Conservation (phyloP, 1,140 invertebrate genomes). For the Homarus americanus region DNA sequence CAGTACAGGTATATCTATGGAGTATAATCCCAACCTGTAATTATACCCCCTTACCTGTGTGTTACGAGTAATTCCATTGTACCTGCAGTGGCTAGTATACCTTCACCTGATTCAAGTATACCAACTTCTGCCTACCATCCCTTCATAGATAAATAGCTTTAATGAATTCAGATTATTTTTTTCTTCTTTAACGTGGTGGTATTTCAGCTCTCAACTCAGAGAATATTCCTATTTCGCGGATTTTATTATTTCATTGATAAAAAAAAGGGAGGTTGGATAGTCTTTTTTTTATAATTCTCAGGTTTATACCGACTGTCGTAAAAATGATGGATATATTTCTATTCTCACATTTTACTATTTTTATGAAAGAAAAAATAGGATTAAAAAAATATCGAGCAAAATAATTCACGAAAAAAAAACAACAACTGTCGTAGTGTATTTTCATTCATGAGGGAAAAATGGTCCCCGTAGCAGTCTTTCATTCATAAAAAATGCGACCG, state of each 20-base stretch:
- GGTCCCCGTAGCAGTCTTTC: constrained; percentile 1
- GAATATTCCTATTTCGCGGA: constrained; percentile 22
- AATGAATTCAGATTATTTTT: constrained; percentile 6
- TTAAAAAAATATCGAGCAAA: background rate
- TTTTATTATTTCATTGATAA: constrained; percentile 42
- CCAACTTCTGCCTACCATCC: background rate
- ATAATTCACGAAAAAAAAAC: background rate
- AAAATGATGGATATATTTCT: background rate
- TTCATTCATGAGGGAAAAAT: constrained; percentile 36
- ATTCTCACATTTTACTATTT: constrained; percentile 1
- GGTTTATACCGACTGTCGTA: background rate
- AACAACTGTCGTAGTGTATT: constrained; percentile 18
- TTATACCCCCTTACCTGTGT: too few relatives aligned
- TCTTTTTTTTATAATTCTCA: background rate
- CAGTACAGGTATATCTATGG: too few relatives aligned
- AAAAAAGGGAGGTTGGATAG: constrained; percentile 1
- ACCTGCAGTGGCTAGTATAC: too few relatives aligned
- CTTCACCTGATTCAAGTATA: too few relatives aligned
- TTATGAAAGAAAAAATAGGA: background rate
- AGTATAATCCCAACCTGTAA: too few relatives aligned
- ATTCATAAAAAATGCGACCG: constrained; percentile 1
- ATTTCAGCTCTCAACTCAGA: constrained; percentile 9
- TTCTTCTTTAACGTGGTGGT: background rate
- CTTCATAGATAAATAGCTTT: background rate
- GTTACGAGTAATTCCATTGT: too few relatives aligned